Evolutionary conservation across 2,797 vertebrate genomes (phyloP), one percentile per base, ranked within the genome.

Genomic region (Lepilemur ruficaudatus): DNA sequence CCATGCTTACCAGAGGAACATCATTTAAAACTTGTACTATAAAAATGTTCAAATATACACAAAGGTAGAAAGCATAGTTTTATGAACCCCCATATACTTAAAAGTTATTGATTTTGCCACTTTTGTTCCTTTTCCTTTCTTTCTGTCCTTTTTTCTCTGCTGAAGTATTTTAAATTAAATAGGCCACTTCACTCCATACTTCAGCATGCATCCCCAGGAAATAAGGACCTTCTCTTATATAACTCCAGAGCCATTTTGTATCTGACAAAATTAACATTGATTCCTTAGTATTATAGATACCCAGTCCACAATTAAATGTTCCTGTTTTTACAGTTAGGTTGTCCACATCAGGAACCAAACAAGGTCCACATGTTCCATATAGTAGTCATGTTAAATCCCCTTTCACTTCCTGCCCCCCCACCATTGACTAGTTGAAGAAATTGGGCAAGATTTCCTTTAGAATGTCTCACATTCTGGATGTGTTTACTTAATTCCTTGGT

Each of bases 91-190:
- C 57, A 78, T 38, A 50, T 46, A 82, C 18, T 94, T 86, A 89
- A 57, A 20, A 84, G 57, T 46, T 81, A 78, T 46, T 50, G 25
- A 85, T 67, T 95, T 73, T 91, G 32, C 88, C 13, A 72, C n/a
- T 90, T 70, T 88, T n/a, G 10, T 48, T 91, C n/a, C 41, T 78
- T 76, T 38, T 93, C 23, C 32, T 85, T 70, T 92, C 38, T 57
- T 81, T 85, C 48, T 75, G 25, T 63, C 32, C 11, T 81, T 88
- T 76, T 84, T 81, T 55, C 46, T 89, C 85, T 87, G 80, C n/a
- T 52, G n/a, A 92, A 90, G 96, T 41, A 72, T 65, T 95, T 84
- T 75, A 84, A 85, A 91, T 76, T 63, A 95, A 94, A 84, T 59
- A 88, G 48, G 25, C 46, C 43, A n/a, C 10, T 83, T 93, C 70